Evolutionary conservation across 2,797 vertebrate genomes (phyloP).

Genomic region (Hafferia zeledoni): DNA sequence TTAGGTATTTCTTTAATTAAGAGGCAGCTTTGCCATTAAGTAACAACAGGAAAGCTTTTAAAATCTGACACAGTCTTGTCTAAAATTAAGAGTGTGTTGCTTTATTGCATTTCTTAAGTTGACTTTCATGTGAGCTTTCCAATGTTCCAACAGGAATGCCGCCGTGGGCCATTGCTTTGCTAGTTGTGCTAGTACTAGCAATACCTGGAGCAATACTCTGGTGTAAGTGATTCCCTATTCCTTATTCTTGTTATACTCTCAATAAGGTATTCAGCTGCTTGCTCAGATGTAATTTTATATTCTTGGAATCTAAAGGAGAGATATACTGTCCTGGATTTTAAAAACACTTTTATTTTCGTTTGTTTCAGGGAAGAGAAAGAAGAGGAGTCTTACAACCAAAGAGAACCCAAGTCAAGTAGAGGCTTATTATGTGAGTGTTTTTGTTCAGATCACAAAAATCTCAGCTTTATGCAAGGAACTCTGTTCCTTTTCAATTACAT

Average conservation of each 20-base stretch:
- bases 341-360: not conserved
- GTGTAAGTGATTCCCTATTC: constrained; percentile 36
- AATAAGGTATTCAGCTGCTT: not conserved
- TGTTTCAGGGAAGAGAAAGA: not conserved
- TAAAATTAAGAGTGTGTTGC: not conserved
- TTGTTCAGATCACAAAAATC: not conserved
- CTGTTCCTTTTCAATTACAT: not conserved
- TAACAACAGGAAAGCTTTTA: not conserved
- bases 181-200: accelerated
- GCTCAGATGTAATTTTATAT: not conserved
- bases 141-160: not conserved
- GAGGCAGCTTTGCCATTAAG: not conserved
- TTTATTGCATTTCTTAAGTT: not conserved
- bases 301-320: not conserved
- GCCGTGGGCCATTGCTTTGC: accelerated
- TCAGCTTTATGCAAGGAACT: not conserved
- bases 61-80: not conserved
- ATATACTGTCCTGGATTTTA: not conserved
- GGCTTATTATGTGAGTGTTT: not conserved
- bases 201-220: accelerated
- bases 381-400: accelerated
- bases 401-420: accelerated
- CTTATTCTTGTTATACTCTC: not conserved
- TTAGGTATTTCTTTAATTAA: not conserved
- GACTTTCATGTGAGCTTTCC: not conserved